Evolutionary conservation across 2,888 invertebrate genomes (phyloP), one percentile per base, ranked within the genome.

Genomic region (Eledona agricola): DNA sequence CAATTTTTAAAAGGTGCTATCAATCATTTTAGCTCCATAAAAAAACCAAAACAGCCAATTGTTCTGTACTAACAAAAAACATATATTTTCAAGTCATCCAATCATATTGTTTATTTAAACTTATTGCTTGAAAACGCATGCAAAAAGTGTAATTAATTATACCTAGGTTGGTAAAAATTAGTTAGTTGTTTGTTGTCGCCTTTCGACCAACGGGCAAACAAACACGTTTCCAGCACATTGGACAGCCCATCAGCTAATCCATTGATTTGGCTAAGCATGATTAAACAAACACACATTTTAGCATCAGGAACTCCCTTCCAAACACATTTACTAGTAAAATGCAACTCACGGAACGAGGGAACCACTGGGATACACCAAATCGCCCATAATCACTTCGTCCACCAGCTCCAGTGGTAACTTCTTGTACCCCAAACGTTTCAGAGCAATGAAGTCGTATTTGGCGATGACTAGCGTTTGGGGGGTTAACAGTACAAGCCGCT

Each of bases 371-470:
- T 93, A 93, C n/a, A 85, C 83, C 47, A 93, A 75, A 69, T 90
- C 88, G 1, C 93, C 93, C 51, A 86, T 81, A 1, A 87, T 80
- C 26, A 93, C 77, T 2, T 86, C 86, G 67, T 90, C 88, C 56
- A 93, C 75, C 16, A 85, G 81, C 54, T 83, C 81, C 43, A 92
- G 74, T 49, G 83, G 81, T 0, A 91, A 80, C 71, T 88, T 84
- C 65, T 83, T 83, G 65, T 83, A 86, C 56, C 89, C 88, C 47
- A 89, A 74, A 58, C 88, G 81, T 65, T 85, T 86, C 73, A 89
- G 79, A 0, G 89, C 89, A 64, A 93, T 92, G 73, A 93, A 92
- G 76, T 93, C 92, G 74, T 90, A 93, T 71, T 90, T 91, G 50
- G 90, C 82, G 3, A 87, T 82, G 66, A 90, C 81, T 15, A 93